These are phyloP conservation scores for Thereva unica DNA, from an alignment of 2,888 invertebrate species.

Conservation along the genomic window DNA sequence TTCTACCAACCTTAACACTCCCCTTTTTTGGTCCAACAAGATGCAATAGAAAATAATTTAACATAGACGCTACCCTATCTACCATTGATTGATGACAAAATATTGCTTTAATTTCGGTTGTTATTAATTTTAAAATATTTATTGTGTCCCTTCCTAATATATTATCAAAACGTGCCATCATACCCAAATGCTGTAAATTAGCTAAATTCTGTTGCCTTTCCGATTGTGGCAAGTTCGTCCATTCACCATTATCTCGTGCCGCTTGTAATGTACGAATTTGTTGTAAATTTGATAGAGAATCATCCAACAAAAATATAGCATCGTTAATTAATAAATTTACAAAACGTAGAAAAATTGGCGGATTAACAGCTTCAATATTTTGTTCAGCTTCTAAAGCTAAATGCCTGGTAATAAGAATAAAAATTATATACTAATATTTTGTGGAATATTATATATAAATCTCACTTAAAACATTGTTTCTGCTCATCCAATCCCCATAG, in stretches of 20 bases:
- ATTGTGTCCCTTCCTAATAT: constrained; percentile 85
- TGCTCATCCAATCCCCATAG: constrained; percentile 85
- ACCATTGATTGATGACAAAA: constrained; percentile 92
- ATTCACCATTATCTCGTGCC: constrained; percentile 72
- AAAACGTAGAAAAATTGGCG: constrained; percentile 91
- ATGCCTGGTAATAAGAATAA: constrained; percentile 57
- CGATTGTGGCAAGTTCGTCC: constrained; percentile 69
- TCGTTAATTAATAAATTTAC: constrained; percentile 97
- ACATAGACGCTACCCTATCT: constrained; percentile 91
- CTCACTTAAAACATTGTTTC: constrained; percentile 73
- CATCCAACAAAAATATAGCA: constrained; percentile 92
- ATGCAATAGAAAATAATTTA: constrained; percentile 90
- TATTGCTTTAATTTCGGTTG: constrained; percentile 75
- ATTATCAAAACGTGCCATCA: constrained; percentile 89
- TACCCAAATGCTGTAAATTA: constrained; percentile 75
- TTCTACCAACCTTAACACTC: constrained; percentile 74
- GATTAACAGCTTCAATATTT: constrained; percentile 87
- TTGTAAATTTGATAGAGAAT: constrained; percentile 86
- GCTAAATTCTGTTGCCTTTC: constrained; percentile 77
- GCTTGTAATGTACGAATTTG: constrained; percentile 82
- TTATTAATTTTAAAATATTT: constrained; percentile 76
- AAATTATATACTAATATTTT: too few species aligned
- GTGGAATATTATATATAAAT: not conserved
- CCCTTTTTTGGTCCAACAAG: constrained; percentile 91
- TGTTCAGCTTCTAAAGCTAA: constrained; percentile 79